Conservation (phyloP, 2,113 vertebrate genomes). For the Channa argus region DNA sequence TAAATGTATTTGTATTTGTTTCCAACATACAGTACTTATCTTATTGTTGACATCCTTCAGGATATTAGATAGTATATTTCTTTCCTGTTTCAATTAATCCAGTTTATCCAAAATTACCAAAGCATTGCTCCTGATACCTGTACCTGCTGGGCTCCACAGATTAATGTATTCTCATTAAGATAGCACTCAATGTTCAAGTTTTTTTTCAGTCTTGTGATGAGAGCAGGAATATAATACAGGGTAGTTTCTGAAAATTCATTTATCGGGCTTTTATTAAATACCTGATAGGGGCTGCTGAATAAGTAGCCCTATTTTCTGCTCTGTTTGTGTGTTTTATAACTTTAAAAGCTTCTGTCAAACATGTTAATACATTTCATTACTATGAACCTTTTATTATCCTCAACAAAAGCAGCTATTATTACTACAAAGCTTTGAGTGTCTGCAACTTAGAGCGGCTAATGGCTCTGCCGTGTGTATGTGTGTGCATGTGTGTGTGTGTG, state of each 20-base stretch:
- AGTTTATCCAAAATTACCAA: not conserved
- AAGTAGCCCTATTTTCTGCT: slow-evolving; percentile 3
- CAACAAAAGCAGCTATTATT: slow-evolving; percentile 50
- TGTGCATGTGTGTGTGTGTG: slow-evolving; percentile 35
- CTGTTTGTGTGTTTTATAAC: slow-evolving; percentile 33
- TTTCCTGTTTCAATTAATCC: not conserved
- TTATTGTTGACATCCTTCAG: not conserved
- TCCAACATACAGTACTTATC: too few species aligned
- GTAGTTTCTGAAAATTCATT: not conserved
- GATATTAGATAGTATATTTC: too few species aligned
- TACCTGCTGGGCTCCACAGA: not conserved
- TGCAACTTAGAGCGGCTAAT: slow-evolving; percentile 61
- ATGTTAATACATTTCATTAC: slow-evolving; percentile 43
- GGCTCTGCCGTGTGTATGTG: slow-evolving; percentile 61
- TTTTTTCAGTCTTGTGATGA: not conserved
- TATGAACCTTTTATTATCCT: slow-evolving; percentile 55
- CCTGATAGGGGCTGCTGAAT: not conserved
- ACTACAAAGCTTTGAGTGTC: slow-evolving; percentile 44
- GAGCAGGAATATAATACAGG: not conserved
- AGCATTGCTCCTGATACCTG: slow-evolving; percentile 9
- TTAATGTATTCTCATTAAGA: slow-evolving; percentile 18
- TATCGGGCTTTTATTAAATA: slow-evolving; percentile 11
- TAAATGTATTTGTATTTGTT: not conserved
- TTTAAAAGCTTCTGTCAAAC: slow-evolving; percentile 35
- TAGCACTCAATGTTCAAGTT: not conserved